Percentiles rank a stretch among this genome's conserved stretches.
phyloP scores from a whole-genome alignment of 2,797 vertebrate species.

The Naso thynnoides region DNA sequence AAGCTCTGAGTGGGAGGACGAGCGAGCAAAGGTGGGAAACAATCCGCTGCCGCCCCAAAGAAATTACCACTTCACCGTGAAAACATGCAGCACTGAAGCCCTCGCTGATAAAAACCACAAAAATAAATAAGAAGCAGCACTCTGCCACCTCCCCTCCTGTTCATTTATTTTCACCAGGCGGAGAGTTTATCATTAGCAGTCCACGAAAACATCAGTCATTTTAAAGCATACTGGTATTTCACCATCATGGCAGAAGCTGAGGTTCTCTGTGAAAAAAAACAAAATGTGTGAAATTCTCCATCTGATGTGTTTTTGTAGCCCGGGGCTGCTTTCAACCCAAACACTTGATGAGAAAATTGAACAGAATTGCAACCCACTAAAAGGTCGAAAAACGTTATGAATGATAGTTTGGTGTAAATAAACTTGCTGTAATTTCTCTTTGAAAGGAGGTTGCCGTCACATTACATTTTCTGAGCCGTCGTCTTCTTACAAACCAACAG shows the following conservation, averaged over 20 bases:
- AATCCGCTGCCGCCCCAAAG: slow-evolving; percentile 60
- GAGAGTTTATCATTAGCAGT: slow-evolving; percentile 63
- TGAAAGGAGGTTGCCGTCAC: slow-evolving; percentile 4
- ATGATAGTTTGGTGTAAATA: slow-evolving; percentile 45
- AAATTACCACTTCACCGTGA: slow-evolving; percentile 68
- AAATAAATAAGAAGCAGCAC: slow-evolving; percentile 61
- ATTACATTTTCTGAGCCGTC: background rate
- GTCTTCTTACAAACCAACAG: background rate
- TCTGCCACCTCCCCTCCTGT: slow-evolving; percentile 42
- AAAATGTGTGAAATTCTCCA: slow-evolving; percentile 55
- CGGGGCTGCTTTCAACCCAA: slow-evolving; percentile 45
- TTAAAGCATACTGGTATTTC: slow-evolving; percentile 44
- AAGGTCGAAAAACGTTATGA: slow-evolving; percentile 23
- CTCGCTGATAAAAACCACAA: slow-evolving; percentile 45
- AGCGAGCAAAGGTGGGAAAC: slow-evolving; percentile 67
- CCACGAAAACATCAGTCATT: slow-evolving; percentile 61
- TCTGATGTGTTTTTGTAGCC: slow-evolving; percentile 64
- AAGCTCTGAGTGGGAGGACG: slow-evolving; percentile 65
- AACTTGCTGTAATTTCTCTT: slow-evolving; percentile 38
- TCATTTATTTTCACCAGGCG: slow-evolving; percentile 58
- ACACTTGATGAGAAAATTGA: slow-evolving; percentile 64
- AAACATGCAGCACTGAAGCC: slow-evolving; percentile 58
- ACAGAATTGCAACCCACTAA: slow-evolving; percentile 31
- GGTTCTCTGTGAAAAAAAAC: slow-evolving; percentile 35
- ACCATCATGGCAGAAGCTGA: slow-evolving; percentile 39